Base-by-base conservation (phyloP, 2,797 vertebrate species). In the Myiotriccus ornatus region DNA sequence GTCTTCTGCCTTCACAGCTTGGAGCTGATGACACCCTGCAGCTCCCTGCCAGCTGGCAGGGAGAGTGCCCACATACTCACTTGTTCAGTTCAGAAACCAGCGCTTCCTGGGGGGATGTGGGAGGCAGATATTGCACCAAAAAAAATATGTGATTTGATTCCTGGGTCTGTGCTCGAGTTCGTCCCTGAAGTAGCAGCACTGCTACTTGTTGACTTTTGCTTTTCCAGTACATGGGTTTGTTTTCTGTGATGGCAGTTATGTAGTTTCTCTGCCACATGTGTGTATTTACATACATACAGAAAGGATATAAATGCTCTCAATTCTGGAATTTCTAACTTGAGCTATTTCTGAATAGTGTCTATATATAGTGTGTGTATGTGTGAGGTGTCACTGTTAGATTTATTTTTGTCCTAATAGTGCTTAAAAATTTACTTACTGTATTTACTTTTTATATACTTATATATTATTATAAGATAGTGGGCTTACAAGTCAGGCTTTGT, bases 41-140 rank as follows among this genome's bases (percentile, higher is more conserved):
- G 86, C 41, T 60, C 78, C 60, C 43, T 76, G 69, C 75, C 88
- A 93, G 57, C 80, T 93, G 81, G 76, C 77, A 65, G 22, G 32
- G 24, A 32, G 6, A 56, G 14, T 39, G 34, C n/a, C 47, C 3
- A 2, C n/a, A 6, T 21, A 24, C 4, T 39, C 46, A 56, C 67
- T 62, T 43, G 5, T 49, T 37, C 75, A 84, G 20, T 71, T 84
- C 65, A 65, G 79, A 81, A 84, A 69, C 69, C 81, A 64, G 32
- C 14, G 32, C 59, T 87, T 84, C 64, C 56, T 69, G 37, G n/a
- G 70, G 70, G 32, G 8, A 21, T 62, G 28, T 47, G 46, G 47
- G 47, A 52, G 32, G 20, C 27, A 69, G 81, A 69, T 78, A 85
- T 14, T 75, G 28, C 18, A 28, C 18, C 17, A 43, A 62, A 14